Evolutionary conservation across 2,797 vertebrate species (phyloP), one percentile per base, ranked within the genome.

Genomic region (Tinamus major): DNA sequence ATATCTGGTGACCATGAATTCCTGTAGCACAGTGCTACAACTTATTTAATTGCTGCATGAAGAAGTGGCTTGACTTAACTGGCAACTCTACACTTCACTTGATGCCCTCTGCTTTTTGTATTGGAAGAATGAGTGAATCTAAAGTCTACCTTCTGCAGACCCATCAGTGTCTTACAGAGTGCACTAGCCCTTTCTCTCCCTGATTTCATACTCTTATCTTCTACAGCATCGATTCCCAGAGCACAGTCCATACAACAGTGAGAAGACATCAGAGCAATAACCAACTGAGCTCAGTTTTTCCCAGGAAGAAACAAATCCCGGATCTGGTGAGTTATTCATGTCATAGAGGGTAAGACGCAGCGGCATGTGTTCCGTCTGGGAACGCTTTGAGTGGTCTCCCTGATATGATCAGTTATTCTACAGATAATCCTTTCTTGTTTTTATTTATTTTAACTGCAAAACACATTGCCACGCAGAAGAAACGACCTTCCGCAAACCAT

Each of bases 201-300:
- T 42, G 48, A 51, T 26, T 51, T 26, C 24, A 51, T 51, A 13
- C 49, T 26, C 24, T 51, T 26, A 26, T 51, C 55, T 31, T n/a
- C 18, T 20, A n/a, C 27, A n/a, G 62, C 19, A 21, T 51, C 55
- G 10, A 5, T 31, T 37, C 67, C 71, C 20, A 29, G n/a, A 1
- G 0, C 0, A 1, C 8, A 9, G 48, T 24, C 63, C n/a, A 41
- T 41, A 48, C 0, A 0, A 29, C 24, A 29, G 10, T 20, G 55
- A 83, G 46, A 11, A 21, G 33, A 5, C 61, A 29, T 41, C 42
- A 61, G 41, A 56, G 33, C 55, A 85, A 85, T 31, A 58, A 81
- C 27, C 8, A 2, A 10, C 10, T 20, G 23, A 0, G 3, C 31
- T 42, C 37, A 82, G 7, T 71, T 90, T 87, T 74, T 26, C 62